Base-by-base conservation (phyloP, 1,140 invertebrate genomes). In the Anastrepha ludens region DNA sequence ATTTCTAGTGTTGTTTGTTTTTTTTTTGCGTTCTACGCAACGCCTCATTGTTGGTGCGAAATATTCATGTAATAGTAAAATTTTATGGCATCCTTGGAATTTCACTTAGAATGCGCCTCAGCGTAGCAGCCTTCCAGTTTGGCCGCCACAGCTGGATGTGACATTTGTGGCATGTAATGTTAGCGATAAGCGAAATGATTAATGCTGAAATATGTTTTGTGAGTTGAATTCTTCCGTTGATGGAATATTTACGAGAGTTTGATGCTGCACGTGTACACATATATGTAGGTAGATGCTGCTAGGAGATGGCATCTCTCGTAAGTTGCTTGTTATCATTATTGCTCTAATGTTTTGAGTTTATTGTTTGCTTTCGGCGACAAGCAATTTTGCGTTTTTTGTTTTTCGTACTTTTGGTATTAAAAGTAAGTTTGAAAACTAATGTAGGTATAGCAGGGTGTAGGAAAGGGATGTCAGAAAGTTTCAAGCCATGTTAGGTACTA, bases 21-120 rank as follows among this genome's bases (percentile, higher is more conserved):
- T 29, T 29, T 81, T 81, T 55, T 50, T 81, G 74, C 47, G 47
- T n/a, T 6, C 7, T n/a, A 50, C 44, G 8, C 74, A 7, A 50
- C 70, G 44, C 39, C 74, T 81, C 15, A 55, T 81, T 81, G 47
- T 55, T 20, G 55, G 74, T 81, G 74, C 74, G 74, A 81, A 81
- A 17, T 55, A 81, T 81, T 44, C 74, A 81, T 55, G 74, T 74
- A 74, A 41, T 74, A 44, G 67, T 74, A 81, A 81, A 81, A 81
- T 81, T 81, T 81, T 81, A 81, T 55, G 47, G 17, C 74, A 81
- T 81, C 74, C 74, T 55, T 81, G 74, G 74, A 81, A 81, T 81
- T 50, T 50, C 74, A n/a, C 47, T 55, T 58, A 81, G 20, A 81
- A 81, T 20, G 74, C 55, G 74, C n/a, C 74, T 15, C 74, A 29